Evolutionary conservation across 2,888 invertebrate species (phyloP), one percentile per base, ranked within the genome.

Genomic region (Philopedon plagiatum): DNA sequence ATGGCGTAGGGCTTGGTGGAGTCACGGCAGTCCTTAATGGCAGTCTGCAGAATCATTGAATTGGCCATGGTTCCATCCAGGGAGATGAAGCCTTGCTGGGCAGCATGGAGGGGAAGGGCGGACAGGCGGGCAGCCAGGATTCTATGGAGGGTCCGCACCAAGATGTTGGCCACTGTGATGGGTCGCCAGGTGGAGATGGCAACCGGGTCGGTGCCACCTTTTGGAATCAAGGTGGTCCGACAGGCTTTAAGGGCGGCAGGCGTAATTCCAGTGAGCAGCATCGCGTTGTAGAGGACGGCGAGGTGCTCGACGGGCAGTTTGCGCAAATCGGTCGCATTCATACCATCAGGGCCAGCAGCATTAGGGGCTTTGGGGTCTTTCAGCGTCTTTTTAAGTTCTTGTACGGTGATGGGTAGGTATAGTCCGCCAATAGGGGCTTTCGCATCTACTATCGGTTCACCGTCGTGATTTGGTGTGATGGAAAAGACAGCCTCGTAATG

Each of bases 151-250:
- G 62, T 18, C 15, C 73, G 32, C n/a, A 64, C 26, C 5, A 65
- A 23, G 11, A 65, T 49, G 56, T 65, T 66, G 13, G 67, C 68
- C 5, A 77, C 39, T 0, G 76, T 77, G 9, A 76, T 76, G 0
- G 73, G 74, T 1, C 74, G 57, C 73, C 74, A 75, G 5, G 67
- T 54, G 13, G 51, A 51, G 1, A 71, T 21, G n/a, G 57, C 13
- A 0, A 3, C 26, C 0, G 23, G 54, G 32, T 75, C 49, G 9
- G 26, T 51, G 15, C 61, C 70, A 4, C 62, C 56, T 60, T 77
- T 76, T 0, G 73, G 75, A 11, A 75, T 76, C 1, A 74, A 65
- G 13, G 54, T 60, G 3, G 76, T 76, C 9, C 67, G 46, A 15
- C 60, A 61, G 0, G 0, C n/a, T 15, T 63, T 71, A 0, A 69